Base-by-base conservation (phyloP, 30 jellyfish, hydroid and myxozoan species). In the Clytia hemisphaerica region DNA sequence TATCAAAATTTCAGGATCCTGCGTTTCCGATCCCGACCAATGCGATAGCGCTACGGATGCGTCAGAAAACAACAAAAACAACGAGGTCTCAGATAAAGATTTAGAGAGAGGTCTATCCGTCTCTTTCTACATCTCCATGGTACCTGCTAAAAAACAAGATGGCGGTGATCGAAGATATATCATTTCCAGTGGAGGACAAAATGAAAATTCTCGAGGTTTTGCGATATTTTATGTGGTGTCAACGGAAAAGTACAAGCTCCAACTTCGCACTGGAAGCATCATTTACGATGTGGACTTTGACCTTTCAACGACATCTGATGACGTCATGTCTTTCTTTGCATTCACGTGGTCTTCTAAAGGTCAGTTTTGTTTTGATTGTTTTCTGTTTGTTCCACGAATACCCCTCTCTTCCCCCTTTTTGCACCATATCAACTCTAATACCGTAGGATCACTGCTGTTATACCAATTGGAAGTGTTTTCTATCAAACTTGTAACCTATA, bases 131-230 rank as follows among this genome's bases (percentile, higher is more conserved):
- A 65, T 87, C 32, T 73, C 77, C 35, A 79, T 87, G 6, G 83
- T 63, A 69, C 26, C 81, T 6, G 72, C 81, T 5, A 71, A 69
- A 22, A 35, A 19, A 6, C 54, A 45, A 24, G 29, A 74, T 5
- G 72, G 27, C 18, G 47, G 59, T 69, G 81, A 69, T 32, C 32
- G 49, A 53, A 94, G 80, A 61, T 87, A 87, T 73, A 87, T 87
- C 61, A 74, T 80, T 12, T 87, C 97, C 0, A 87, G 97, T 75
- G 97, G 97, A 3, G 97, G 97, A 1, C 97, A 87, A 61, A 94
- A 79, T 25, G 77, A 92, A 61, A 78, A 85, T 19, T 79, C 97
- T 2, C 75, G 97, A 16, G 97, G 97, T 31, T 87, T 79, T 48
- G 80, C 97, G 3, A 73, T 87, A 58, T 67, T 87, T 16, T 87